Evolutionary conservation across 2,888 invertebrate genomes (phyloP).

Genomic region (Clitarchus hookeri): DNA sequence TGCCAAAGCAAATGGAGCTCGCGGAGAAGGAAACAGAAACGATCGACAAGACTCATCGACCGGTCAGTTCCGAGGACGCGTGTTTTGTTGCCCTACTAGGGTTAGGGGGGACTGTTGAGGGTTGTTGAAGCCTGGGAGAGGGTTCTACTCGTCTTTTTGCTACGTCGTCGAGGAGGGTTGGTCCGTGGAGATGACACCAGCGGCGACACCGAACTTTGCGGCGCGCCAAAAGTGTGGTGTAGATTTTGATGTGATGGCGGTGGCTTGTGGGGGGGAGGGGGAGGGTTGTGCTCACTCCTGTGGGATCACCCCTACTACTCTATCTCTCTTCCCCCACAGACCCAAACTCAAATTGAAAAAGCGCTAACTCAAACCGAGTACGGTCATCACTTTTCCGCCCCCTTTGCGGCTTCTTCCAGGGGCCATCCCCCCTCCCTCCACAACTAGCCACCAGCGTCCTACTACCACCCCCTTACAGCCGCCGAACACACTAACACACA

Average conservation of each 20-base stretch:
- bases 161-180: neutral
- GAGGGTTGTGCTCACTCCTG: no score
- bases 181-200: neutral
- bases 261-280: neutral
- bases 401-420: neutral
- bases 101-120: no score
- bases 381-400: constrained; percentile 18
- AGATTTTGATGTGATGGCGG: no score
- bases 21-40: no score
- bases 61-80: no score
- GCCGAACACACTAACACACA: neutral
- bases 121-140: no score
- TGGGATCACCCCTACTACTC: neutral
- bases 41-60: no score
- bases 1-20: no score
- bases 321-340: neutral
- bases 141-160: no score
- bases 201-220: constrained; percentile 7
- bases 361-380: constrained; percentile 23
- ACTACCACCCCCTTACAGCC: neutral
- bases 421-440: neutral
- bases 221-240: neutral
- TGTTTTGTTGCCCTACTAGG: no score
- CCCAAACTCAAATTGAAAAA: constrained; percentile 25
- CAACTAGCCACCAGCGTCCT: neutral